Evolutionary conservation across 2,113 vertebrate species (phyloP).

Genomic region (Sminthopsis crassicaudata): DNA sequence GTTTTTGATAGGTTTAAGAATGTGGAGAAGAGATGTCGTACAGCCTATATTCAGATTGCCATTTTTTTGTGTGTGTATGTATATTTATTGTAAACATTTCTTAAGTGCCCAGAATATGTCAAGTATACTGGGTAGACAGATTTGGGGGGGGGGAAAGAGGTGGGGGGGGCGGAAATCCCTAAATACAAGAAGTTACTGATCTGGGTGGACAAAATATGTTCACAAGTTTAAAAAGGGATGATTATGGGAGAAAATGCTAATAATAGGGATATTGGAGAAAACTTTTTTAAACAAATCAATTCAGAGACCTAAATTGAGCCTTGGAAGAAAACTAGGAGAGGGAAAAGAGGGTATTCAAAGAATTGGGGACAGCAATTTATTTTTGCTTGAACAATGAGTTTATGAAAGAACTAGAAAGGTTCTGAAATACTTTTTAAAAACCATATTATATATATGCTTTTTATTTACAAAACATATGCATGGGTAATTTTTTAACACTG

Average conservation of each 20-base stretch:
- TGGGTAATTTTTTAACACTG: no score
- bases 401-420: background rate
- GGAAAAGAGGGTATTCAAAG: background rate
- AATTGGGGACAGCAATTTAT: background rate
- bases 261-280: background rate
- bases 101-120: background rate
- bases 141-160: background rate
- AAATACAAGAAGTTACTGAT: background rate
- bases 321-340: background rate
- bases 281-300: background rate
- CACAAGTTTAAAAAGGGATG: background rate
- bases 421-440: background rate
- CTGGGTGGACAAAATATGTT: background rate
- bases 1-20: background rate
- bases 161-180: background rate
- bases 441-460: background rate
- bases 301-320: background rate
- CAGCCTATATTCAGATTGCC: background rate
- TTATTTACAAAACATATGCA: no score
- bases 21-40: background rate
- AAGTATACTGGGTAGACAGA: background rate
- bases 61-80: background rate
- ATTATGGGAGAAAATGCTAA: background rate
- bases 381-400: background rate
- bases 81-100: background rate